Evolutionary conservation across 2,113 vertebrate genomes (phyloP), one percentile per base, ranked within the genome.

Genomic region (Coreoperca whiteheadi): DNA sequence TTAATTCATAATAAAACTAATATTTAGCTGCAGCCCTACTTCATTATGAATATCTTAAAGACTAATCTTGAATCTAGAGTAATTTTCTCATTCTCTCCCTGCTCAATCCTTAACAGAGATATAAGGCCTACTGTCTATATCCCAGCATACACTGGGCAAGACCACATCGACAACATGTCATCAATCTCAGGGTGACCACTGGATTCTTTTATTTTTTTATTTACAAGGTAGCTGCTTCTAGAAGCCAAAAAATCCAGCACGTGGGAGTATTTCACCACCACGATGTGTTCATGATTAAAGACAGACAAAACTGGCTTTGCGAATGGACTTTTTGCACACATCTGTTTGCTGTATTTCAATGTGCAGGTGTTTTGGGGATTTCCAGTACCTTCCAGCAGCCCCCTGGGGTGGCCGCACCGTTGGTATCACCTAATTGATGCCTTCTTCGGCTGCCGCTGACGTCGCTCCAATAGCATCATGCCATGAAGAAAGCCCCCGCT

Each of bases 381-480:
- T 92, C 77, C 89, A 91, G 87, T 69, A 83, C 48, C 81, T 93
- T 88, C 86, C 65, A 61, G 34, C 79, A 34, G 65, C 79, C 65
- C 54, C 30, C 70, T 72, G 57, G 60, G 74, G 81, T 76, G 75
- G 53, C 56, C 69, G 68, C 74, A 63, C 74, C 48, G 63, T 66
- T 75, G 82, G 85, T 74, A 78, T 86, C 92, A 87, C 86, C 89
- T 88, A 84, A 92, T 69, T 87, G 87, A 92, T 83, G 87, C 74
- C 71, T 87, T 71, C 63, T 77, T 48, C 28, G 30, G 23, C 78
- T 68, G 83, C 76, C 16, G 15, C 54, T 95, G 93, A 94, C 94
- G 92, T 94, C 86, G 86, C 74, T 85, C 91, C 91, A 93, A 92
- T 92, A 74, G 85, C 82, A 60, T 86, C 51, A 34, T 81, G 90